phyloP scores from a whole-genome alignment of 2,888 invertebrate species.

The Glomeris marginata region DNA sequence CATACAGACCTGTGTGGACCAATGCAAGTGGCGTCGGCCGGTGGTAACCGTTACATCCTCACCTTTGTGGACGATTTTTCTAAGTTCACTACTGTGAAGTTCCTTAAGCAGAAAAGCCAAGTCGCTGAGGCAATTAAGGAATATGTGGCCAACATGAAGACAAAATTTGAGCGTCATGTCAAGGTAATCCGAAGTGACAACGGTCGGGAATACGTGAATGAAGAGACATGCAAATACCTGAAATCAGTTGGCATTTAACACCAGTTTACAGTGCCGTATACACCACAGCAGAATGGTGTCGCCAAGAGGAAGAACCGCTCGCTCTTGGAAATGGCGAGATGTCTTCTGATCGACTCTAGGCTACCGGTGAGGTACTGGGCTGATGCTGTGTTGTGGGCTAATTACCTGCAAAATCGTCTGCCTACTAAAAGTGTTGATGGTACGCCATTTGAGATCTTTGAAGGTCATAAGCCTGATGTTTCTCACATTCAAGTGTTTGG shows the following conservation, averaged over 20 bases:
- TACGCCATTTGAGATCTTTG: constrained; percentile 17
- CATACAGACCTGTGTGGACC: too few relatives aligned
- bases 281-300: constrained; percentile 20
- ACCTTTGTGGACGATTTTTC: background rate
- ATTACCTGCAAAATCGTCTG: constrained; percentile 18
- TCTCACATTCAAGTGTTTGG: constrained; percentile 17
- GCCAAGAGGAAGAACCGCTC: constrained; percentile 19
- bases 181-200: background rate
- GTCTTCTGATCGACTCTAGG: constrained; percentile 3
- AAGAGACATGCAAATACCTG: background rate
- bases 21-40: background rate
- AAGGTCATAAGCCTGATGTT: constrained; percentile 11
- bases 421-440: constrained; percentile 7
- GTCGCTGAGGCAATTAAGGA: background rate
- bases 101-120: background rate
- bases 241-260: background rate
- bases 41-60: background rate
- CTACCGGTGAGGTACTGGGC: constrained; percentile 17
- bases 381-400: constrained; percentile 17
- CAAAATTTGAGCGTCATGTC: background rate
- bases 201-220: background rate
- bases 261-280: constrained; percentile 13
- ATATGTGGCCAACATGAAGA: background rate
- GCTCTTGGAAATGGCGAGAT: constrained; percentile 16
- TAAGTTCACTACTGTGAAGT: background rate